Evolutionary conservation across 2,113 vertebrate species (phyloP), one percentile per base, ranked within the genome.

Genomic region (Macquaria ambigua): DNA sequence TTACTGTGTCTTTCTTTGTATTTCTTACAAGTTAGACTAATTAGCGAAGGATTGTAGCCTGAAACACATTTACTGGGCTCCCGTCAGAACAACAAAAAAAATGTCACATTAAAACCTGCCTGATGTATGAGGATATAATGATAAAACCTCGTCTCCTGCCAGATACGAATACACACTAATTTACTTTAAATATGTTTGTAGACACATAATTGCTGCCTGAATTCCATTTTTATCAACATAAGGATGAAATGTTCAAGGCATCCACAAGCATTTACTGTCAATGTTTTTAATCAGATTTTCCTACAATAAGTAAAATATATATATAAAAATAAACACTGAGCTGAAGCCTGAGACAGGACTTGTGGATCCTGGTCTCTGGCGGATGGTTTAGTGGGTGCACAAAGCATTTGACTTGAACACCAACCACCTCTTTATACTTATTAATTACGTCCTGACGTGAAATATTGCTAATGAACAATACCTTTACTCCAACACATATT

Each of bases 21-120:
- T 37, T 5, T 41, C 1, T 53, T 12, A 21, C 3, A 8, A 62
- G 41, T 1, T 10, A 4, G 37, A 46, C 16, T 28, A 14, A 55
- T 20, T 8, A 20, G 48, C 0, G 3, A 15, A 9, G 0, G 10
- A 15, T 1, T 18, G 39, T 3, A 39, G 34, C 34, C 61, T 37
- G 0, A 34, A 64, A 21, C 61, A 21, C 34, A 5, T 39, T 53
- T 8, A 66, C 5, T 43, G 39, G 39, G 39, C 21, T n/a, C 5
- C 5, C 15, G 6, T 23, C 37, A 39, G 20, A 64, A 21, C 31
- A 21, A 39, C 62, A 64, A 9, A 64, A 10, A 21, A 31, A 11
- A 37, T 21, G 61, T 28, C 41, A 16, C 48, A 48, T 67, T 28
- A 68, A 67, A 67, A 67, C 23, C 39, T 46, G 23, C 23, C 39